phyloP scores from a whole-genome alignment of 1,140 invertebrate species.

The Mycetomoellerius zeteki region DNA sequence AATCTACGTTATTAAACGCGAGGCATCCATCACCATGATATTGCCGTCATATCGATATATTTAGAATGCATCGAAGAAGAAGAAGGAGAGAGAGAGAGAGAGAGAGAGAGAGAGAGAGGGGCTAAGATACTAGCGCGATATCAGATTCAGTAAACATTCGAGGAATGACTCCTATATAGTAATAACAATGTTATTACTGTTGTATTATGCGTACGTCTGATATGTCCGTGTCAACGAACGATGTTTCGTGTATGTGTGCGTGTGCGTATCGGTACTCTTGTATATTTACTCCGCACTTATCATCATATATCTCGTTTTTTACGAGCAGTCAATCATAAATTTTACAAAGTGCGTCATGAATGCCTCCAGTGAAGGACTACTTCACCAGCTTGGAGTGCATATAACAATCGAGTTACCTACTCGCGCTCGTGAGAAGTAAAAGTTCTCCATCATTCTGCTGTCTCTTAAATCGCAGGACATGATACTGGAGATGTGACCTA shows the following conservation, averaged over 20 bases:
- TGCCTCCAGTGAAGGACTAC: slow-evolving; percentile 33
- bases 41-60: background rate
- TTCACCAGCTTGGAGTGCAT: background rate
- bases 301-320: slow-evolving; percentile 24
- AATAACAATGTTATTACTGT: slow-evolving; percentile 26
- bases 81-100: background rate
- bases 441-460: background rate
- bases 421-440: background rate
- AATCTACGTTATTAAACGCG: slow-evolving; percentile 26
- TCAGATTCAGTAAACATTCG: slow-evolving; percentile 25
- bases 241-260: background rate
- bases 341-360: slow-evolving; percentile 44
- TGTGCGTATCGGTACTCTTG: background rate
- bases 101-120: background rate
- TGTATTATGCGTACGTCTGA: background rate
- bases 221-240: background rate
- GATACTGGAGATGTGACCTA: background rate
- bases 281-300: background rate
- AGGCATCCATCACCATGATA: background rate
- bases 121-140: slow-evolving; percentile 30
- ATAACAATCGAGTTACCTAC: slow-evolving; percentile 37
- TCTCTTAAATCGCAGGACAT: slow-evolving; percentile 2
- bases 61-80: slow-evolving; percentile 21
- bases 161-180: background rate
- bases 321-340: slow-evolving; percentile 53